A percentile compares a stretch with the other conserved stretches of the same genome.
Conservation (phyloP, 1,140 invertebrate genomes). For the Pseudachorutes palmiensis region DNA sequence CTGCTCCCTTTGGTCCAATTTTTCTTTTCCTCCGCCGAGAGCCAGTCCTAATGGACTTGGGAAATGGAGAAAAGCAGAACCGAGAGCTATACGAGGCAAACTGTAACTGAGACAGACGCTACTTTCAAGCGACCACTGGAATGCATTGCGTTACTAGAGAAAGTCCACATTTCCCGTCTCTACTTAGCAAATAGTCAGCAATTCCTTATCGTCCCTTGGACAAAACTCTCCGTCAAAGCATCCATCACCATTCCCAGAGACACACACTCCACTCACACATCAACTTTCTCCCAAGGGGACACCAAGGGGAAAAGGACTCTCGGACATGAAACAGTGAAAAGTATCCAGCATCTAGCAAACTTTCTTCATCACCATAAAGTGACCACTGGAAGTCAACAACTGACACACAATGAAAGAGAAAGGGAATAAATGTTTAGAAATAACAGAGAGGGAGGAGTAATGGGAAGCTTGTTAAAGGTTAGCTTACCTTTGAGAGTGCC, state of each 20-base stretch:
- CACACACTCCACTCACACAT: constrained; percentile 21
- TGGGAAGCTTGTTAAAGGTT: too few species aligned
- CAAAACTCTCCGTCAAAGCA: constrained; percentile 35
- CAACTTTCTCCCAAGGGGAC: constrained; percentile 32
- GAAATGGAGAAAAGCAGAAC: background rate
- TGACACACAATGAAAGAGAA: too few species aligned
- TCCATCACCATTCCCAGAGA: constrained; percentile 32
- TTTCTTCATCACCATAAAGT: too few species aligned
- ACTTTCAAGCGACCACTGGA: background rate
- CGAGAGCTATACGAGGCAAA: too few species aligned
- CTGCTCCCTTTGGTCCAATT: constrained; percentile 29
- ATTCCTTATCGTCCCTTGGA: constrained; percentile 36
- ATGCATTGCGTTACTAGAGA: too few species aligned
- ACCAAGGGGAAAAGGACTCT: too few species aligned
- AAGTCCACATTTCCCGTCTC: background rate
- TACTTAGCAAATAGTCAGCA: constrained; percentile 34
- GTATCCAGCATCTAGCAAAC: too few species aligned
- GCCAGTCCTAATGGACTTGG: background rate
- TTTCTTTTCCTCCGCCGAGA: constrained; percentile 18
- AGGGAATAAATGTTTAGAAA: too few species aligned
- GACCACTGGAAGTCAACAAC: too few species aligned
- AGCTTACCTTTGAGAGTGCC: too few species aligned
- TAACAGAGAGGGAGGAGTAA: too few species aligned
- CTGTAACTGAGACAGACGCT: background rate
- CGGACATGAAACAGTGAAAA: too few species aligned